phyloP scores from a whole-genome alignment of 2,888 invertebrate species.

The Heteromyza rotundicornis region DNA sequence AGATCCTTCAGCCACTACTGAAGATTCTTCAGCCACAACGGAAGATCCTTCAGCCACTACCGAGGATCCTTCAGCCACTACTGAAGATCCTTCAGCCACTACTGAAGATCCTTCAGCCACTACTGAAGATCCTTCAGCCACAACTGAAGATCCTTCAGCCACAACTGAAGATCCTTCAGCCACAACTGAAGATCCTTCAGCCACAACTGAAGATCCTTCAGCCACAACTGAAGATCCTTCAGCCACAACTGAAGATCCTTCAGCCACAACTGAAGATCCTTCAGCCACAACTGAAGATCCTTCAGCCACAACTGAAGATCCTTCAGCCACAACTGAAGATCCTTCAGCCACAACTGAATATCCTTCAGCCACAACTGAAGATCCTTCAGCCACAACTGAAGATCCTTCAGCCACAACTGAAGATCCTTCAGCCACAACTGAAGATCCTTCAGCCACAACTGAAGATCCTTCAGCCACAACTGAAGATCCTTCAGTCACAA shows the following conservation, averaged over 20 bases:
- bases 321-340: background rate
- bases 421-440: background rate
- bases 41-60: no score
- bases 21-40: no score
- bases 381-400: no score
- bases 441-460: no score
- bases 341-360: background rate
- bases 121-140: no score
- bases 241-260: background rate
- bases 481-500: background rate
- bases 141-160: slow-evolving; percentile 14
- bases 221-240: background rate
- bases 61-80: background rate
- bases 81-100: background rate
- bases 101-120: background rate
- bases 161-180: slow-evolving; percentile 7
- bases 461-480: no score
- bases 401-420: background rate
- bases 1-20: no score
- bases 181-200: slow-evolving; percentile 7
- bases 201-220: background rate
- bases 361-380: no score
- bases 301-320: background rate
- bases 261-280: background rate
- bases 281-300: no score